Evolutionary conservation across 2,888 invertebrate species (phyloP).

Genomic region (Psylliodes chrysocephalus): DNA sequence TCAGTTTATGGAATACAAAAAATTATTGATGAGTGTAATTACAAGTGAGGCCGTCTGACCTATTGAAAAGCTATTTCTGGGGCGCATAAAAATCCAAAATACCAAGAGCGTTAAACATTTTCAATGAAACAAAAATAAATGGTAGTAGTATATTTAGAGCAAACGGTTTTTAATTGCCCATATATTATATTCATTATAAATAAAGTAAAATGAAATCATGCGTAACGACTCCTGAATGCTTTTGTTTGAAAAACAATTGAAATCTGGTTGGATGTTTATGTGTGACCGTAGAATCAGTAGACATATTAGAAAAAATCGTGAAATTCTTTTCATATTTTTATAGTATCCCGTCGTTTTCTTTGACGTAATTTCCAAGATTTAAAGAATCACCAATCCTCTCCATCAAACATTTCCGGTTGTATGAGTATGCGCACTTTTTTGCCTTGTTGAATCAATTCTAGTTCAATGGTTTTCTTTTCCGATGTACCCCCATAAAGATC

Average conservation of each 20-base stretch:
- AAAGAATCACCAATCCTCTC: conserved; percentile 1
- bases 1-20: too few relatives aligned
- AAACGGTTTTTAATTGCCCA: conserved; percentile 26
- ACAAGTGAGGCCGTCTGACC: not conserved
- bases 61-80: conserved; percentile 4
- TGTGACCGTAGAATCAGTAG: too few relatives aligned
- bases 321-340: too few relatives aligned
- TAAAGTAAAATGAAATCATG: conserved; percentile 24
- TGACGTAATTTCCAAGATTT: too few relatives aligned
- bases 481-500: conserved; percentile 44
- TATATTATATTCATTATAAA: conserved; percentile 35
- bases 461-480: conserved; percentile 20
- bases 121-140: conserved; percentile 31
- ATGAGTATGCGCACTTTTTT: conserved; percentile 34
- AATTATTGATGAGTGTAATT: too few relatives aligned
- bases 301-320: too few relatives aligned
- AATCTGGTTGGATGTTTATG: too few relatives aligned
- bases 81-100: conserved; percentile 8
- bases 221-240: not conserved
- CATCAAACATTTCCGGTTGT: conserved; percentile 22
- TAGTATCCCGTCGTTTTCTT: too few relatives aligned
- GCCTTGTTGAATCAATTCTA: conserved; percentile 38
- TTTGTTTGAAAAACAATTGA: conserved; percentile 22
- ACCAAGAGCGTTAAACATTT: conserved; percentile 19
- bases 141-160: conserved; percentile 20